Evolutionary conservation across 2,113 vertebrate species (phyloP).

Genomic region (Cervus canadensis): DNA sequence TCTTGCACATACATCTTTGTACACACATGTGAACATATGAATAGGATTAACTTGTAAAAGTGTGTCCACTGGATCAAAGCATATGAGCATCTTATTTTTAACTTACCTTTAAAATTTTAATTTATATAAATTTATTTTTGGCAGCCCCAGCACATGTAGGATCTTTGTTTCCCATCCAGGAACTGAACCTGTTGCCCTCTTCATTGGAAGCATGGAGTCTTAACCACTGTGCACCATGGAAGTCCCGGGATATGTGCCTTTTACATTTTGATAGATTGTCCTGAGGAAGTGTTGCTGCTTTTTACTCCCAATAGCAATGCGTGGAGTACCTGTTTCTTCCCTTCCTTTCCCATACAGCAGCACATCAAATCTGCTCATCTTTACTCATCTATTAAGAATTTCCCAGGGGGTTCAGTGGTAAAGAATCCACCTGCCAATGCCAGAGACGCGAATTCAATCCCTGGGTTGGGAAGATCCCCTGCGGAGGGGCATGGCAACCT

Average conservation of each 20-base stretch:
- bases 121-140: background rate
- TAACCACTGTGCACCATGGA: background rate
- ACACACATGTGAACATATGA: background rate
- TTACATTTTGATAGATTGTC: background rate
- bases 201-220: background rate
- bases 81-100: background rate
- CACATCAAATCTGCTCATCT: background rate
- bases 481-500: background rate
- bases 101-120: background rate
- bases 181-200: background rate
- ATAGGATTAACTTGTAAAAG: background rate
- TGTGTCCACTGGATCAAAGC: background rate
- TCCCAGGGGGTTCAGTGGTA: background rate
- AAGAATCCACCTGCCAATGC: background rate
- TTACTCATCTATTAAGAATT: background rate
- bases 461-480: background rate
- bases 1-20: background rate
- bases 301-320: background rate
- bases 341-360: background rate
- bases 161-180: background rate
- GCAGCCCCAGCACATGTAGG: background rate
- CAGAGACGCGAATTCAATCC: rapidly evolving
- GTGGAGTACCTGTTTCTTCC: background rate
- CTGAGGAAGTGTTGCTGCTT: background rate
- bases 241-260: background rate